Evolutionary conservation across 2,797 vertebrate genomes (phyloP).

Genomic region (Sebastes itinus): DNA sequence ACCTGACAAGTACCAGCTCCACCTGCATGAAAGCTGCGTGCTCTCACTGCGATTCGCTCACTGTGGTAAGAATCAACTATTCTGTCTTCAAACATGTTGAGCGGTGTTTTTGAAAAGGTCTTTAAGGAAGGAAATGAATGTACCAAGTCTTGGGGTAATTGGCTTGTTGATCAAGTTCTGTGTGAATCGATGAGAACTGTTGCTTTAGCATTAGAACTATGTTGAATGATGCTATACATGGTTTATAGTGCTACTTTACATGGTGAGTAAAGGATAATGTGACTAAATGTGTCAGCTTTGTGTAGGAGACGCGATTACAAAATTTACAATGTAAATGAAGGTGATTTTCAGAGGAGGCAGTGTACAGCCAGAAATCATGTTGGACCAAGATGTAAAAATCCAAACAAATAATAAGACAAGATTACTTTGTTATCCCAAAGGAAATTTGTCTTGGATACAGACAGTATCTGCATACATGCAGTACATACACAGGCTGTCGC

Average conservation of each 20-base stretch:
- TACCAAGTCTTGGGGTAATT: no score
- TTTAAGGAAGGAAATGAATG: background rate
- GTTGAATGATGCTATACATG: background rate
- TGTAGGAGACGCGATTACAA: background rate
- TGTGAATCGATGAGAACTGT: background rate
- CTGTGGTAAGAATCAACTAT: slow-evolving; percentile 85
- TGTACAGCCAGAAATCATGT: background rate
- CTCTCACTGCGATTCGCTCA: slow-evolving; percentile 96
- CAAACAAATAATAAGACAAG: background rate
- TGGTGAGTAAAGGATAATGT: background rate
- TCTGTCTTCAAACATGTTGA: background rate
- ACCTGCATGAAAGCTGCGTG: slow-evolving; percentile 96
- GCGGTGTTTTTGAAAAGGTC: background rate
- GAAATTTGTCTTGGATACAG: no score
- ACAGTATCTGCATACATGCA: no score
- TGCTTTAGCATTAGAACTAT: background rate
- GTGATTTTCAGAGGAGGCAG: background rate
- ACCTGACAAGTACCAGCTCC: slow-evolving; percentile 97
- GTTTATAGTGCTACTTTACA: background rate
- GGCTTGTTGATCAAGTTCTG: background rate
- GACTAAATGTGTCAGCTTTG: background rate
- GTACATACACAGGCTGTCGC: no score
- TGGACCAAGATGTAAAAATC: background rate
- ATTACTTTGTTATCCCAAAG: no score
- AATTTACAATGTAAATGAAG: background rate